Conservation (phyloP, 2,888 invertebrate species). For the Parasteatoda lunata region DNA sequence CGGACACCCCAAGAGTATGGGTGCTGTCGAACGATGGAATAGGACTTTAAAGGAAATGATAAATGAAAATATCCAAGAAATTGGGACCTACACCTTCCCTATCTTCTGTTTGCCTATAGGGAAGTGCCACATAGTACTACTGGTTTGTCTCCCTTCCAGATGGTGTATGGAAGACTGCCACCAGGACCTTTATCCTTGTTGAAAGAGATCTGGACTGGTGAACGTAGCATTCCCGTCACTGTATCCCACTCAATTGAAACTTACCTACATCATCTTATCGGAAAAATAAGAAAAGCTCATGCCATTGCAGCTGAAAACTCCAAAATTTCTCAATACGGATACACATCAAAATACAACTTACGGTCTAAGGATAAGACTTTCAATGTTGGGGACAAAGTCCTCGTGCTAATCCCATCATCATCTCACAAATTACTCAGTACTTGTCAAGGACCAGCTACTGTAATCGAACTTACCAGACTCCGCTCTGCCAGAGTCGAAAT, state of each 20-base stretch:
- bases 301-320: neutral
- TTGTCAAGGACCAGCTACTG: constrained; percentile 15
- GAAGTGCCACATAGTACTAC: constrained; percentile 12
- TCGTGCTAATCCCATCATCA: constrained; percentile 8
- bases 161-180: constrained; percentile 9
- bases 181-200: neutral
- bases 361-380: neutral
- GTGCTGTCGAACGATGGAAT: constrained; percentile 17
- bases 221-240: neutral
- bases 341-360: constrained; percentile 11
- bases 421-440: constrained; percentile 4
- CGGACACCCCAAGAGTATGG: constrained; percentile 18
- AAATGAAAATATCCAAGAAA: constrained; percentile 6
- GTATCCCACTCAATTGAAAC: neutral
- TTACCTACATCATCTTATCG: neutral
- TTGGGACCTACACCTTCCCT: constrained; percentile 2
- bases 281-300: neutral
- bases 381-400: constrained; percentile 5
- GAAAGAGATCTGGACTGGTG: neutral
- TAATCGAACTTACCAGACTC: constrained; percentile 6
- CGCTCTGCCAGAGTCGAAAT: constrained; percentile 7
- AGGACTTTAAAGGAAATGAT: constrained; percentile 30
- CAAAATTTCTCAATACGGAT: neutral
- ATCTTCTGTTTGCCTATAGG: constrained; percentile 2
- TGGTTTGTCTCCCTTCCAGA: constrained; percentile 1